These are phyloP conservation scores for Plusia festucae DNA, from an alignment of 2,888 invertebrate genomes.

Conservation along the genomic window DNA sequence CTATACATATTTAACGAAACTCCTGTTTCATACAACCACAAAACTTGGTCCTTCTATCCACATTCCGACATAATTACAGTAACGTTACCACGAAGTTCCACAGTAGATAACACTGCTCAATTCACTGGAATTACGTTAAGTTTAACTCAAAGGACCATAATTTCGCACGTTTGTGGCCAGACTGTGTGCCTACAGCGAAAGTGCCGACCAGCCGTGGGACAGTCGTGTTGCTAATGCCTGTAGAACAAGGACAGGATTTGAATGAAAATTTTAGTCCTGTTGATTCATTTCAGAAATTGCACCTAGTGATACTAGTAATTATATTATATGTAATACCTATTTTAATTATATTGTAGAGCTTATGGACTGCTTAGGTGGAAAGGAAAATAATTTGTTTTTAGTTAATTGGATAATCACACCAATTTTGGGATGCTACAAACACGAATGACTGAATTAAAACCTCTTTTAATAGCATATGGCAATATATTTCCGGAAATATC, in stretches of 20 bases:
- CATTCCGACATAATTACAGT: constrained; percentile 32
- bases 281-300: not conserved
- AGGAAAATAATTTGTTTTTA: too few species aligned
- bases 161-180: constrained; percentile 53
- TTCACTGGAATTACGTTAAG: constrained; percentile 48
- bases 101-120: constrained; percentile 35
- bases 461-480: too few species aligned
- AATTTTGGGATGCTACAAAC: too few species aligned
- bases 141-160: constrained; percentile 57
- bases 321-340: not conserved
- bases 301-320: not conserved
- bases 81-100: constrained; percentile 45
- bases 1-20: not conserved
- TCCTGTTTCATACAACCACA: constrained; percentile 11
- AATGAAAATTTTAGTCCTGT: constrained; percentile 9
- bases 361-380: too few species aligned
- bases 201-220: constrained; percentile 23
- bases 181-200: constrained; percentile 40
- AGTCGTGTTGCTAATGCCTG: constrained; percentile 22
- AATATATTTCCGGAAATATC: too few species aligned
- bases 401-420: too few species aligned
- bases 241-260: constrained; percentile 31
- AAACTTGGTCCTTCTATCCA: constrained; percentile 29
- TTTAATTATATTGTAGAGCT: not conserved
- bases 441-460: too few species aligned